phyloP scores from a whole-genome alignment of 2,113 vertebrate genomes.

The Beaufortia kweichowensis region DNA sequence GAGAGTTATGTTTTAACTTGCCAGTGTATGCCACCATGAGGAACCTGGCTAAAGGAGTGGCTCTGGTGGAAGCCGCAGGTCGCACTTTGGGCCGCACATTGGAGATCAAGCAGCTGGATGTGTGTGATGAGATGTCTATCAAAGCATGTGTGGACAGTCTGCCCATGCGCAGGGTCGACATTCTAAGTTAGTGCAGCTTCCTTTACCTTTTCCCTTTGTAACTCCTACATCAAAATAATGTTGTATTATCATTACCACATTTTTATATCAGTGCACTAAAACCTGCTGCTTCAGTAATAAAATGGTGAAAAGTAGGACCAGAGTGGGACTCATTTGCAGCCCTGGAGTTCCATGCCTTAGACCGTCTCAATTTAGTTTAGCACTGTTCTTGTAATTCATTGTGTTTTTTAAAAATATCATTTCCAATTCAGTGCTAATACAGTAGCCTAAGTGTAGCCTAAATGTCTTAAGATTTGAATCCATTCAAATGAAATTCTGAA shows the following conservation, averaged over 20 bases:
- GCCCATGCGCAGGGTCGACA: conserved; percentile 78
- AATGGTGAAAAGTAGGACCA: too few relatives aligned
- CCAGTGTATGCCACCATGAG: conserved; percentile 85
- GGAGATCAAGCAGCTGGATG: conserved; percentile 82
- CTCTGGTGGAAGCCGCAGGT: conserved; percentile 74
- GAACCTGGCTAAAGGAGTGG: conserved; percentile 73
- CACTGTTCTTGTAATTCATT: too few relatives aligned
- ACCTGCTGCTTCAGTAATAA: too few relatives aligned
- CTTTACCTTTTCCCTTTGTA: neutral
- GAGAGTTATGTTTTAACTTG: conserved; percentile 13
- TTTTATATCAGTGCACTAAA: neutral
- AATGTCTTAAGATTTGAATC: too few relatives aligned
- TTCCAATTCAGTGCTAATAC: too few relatives aligned
- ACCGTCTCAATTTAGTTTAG: too few relatives aligned
- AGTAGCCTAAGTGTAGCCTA: too few relatives aligned
- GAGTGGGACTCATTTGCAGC: too few relatives aligned
- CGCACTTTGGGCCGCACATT: conserved; percentile 77
- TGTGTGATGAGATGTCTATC: conserved; percentile 81
- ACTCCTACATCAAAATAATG: neutral
- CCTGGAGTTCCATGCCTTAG: too few relatives aligned
- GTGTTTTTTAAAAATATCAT: too few relatives aligned
- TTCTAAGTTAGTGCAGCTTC: conserved; percentile 73
- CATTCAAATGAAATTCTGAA: too few relatives aligned
- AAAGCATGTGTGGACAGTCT: conserved; percentile 79
- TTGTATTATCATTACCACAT: too few relatives aligned